Evolutionary conservation across 1,140 invertebrate genomes (phyloP).

Genomic region (Heliconius eleuchia): DNA sequence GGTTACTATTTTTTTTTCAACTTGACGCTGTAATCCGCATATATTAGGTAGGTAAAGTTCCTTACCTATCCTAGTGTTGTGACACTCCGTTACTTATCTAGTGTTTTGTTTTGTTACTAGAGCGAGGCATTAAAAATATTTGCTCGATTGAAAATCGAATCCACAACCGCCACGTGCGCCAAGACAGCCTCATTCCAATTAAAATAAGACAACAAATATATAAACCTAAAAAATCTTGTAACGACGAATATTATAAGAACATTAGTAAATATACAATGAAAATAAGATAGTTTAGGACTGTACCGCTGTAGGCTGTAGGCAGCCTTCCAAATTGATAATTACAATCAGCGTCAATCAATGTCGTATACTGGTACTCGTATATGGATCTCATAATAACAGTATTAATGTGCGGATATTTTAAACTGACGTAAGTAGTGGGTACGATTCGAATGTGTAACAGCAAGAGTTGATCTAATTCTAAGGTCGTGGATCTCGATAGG

Average conservation of each 20-base stretch:
- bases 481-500: too few species aligned
- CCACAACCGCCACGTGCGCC: too few species aligned
- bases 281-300: background rate
- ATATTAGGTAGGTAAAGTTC: too few species aligned
- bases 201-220: background rate
- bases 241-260: background rate
- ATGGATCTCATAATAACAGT: constrained; percentile 15
- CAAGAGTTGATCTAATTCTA: background rate
- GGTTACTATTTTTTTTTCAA: too few species aligned
- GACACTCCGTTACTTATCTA: too few species aligned
- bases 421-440: constrained; percentile 1
- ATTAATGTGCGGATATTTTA: constrained; percentile 12
- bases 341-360: constrained; percentile 22
- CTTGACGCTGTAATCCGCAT: too few species aligned
- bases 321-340: constrained; percentile 28
- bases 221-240: background rate
- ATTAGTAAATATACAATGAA: background rate
- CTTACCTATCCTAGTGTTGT: too few species aligned
- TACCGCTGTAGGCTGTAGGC: background rate
- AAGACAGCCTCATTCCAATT: too few species aligned
- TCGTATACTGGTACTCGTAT: background rate
- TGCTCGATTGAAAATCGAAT: too few species aligned
- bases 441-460: background rate
- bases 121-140: too few species aligned
- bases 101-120: too few species aligned